phyloP scores from a whole-genome alignment of 2,113 vertebrate genomes.

The Pseudopodoces humilis region DNA sequence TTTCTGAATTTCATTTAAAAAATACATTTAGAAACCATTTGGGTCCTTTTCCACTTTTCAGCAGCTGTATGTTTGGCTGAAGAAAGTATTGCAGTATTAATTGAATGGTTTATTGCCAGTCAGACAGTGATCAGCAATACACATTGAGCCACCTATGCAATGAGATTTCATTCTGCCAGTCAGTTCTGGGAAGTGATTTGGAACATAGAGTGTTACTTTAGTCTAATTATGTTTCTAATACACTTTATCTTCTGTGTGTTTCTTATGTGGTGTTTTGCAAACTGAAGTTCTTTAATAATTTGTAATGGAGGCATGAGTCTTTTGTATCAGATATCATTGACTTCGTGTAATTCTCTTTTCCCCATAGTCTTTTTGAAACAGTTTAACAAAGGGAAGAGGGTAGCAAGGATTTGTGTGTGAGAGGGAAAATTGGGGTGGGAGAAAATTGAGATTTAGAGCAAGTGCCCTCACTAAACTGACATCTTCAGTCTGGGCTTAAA shows the following conservation, averaged over 20 bases:
- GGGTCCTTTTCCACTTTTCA: neutral
- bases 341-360: neutral
- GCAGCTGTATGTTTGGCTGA: neutral
- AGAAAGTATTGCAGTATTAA: neutral
- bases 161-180: neutral
- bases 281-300: neutral
- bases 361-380: neutral
- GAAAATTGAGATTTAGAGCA: neutral
- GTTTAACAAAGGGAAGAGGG: neutral
- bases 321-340: neutral
- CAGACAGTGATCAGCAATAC: neutral
- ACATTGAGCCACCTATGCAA: rapidly evolving
- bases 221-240: neutral
- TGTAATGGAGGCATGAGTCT: neutral
- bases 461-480: neutral
- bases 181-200: neutral
- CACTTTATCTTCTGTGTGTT: neutral
- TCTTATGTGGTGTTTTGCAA: neutral
- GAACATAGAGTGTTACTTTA: neutral
- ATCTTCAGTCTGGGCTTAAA: neutral
- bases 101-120: neutral
- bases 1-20: neutral
- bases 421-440: neutral
- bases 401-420: neutral
- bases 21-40: neutral